phyloP scores from a whole-genome alignment of 2,888 invertebrate species.

The Malthinus flaveolus region DNA sequence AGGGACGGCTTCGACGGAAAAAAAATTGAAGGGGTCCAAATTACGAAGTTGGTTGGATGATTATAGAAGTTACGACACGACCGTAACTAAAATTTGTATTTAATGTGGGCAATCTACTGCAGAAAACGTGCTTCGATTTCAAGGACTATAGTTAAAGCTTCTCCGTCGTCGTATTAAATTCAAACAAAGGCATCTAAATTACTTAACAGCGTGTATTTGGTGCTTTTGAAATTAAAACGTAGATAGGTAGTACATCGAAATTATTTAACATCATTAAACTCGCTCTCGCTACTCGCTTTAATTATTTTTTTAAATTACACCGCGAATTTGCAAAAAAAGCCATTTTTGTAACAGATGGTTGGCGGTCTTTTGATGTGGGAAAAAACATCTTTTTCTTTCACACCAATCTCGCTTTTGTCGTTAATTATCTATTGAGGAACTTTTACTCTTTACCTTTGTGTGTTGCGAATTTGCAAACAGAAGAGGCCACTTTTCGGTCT shows the following conservation, averaged over 20 bases:
- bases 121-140: slow-evolving; percentile 28
- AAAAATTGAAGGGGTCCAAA: too few species aligned
- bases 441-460: too few species aligned
- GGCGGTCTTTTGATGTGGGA: background rate
- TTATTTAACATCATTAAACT: background rate
- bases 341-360: background rate
- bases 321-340: slow-evolving; percentile 1
- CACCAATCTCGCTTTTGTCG: too few species aligned
- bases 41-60: too few species aligned
- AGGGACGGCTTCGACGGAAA: too few species aligned
- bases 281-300: background rate
- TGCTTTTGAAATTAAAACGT: slow-evolving; percentile 6
- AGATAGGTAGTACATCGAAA: background rate
- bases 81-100: slow-evolving; percentile 15
- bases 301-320: background rate
- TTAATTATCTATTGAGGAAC: too few species aligned
- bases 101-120: slow-evolving; percentile 27
- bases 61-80: slow-evolving; percentile 8
- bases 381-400: too few species aligned
- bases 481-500: too few species aligned
- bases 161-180: slow-evolving; percentile 11
- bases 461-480: too few species aligned
- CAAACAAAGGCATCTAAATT: slow-evolving; percentile 16
- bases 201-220: slow-evolving; percentile 6
- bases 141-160: slow-evolving; percentile 28